Percentiles rank a stretch among this genome's conserved stretches.
phyloP scores from a whole-genome alignment of 1,140 invertebrate species.

The Drosophila ironensis region DNA sequence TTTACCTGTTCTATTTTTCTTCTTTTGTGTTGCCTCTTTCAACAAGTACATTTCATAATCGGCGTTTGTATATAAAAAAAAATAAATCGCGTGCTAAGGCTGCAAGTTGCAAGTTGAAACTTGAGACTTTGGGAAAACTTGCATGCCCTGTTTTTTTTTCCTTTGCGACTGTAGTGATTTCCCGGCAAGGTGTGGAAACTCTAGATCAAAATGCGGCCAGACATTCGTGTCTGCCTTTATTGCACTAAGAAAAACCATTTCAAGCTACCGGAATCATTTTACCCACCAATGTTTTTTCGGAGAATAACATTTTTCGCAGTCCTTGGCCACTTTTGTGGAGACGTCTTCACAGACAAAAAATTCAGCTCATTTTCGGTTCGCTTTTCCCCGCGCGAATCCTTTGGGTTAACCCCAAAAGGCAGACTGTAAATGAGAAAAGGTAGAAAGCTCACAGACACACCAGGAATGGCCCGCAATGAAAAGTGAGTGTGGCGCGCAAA shows the following conservation, averaged over 20 bases:
- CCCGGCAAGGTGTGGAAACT: conserved; percentile 29
- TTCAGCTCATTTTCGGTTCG: conserved; percentile 1
- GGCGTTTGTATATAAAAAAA: conserved; percentile 19
- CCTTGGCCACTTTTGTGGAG: neutral
- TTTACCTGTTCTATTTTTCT: conserved; percentile 8
- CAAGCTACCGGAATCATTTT: neutral
- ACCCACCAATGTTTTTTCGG: neutral
- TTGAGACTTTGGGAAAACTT: conserved; percentile 50
- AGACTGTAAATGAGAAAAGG: neutral
- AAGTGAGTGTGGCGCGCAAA: conserved; percentile 51
- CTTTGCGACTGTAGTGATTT: conserved; percentile 22
- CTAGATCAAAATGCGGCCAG: conserved; percentile 14
- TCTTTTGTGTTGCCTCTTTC: conserved; percentile 10
- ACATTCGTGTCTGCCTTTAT: conserved; percentile 8
- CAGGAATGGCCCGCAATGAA: conserved; percentile 20
- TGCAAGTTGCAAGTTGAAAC: conserved; percentile 32
- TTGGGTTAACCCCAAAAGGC: conserved; percentile 11
- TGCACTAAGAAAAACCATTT: neutral
- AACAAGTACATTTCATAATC: conserved; percentile 67
- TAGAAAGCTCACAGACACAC: conserved; percentile 6
- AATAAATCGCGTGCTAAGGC: conserved; percentile 49
- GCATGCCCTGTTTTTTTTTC: conserved; percentile 37
- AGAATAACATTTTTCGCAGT: neutral
- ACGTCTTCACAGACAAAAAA: neutral
- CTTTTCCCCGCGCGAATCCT: conserved; percentile 15